A percentile compares a stretch with the other conserved stretches of the same genome.
These are phyloP conservation scores for Thymelicus sylvestris DNA, from an alignment of 2,888 invertebrate genomes.

Conservation along the genomic window DNA sequence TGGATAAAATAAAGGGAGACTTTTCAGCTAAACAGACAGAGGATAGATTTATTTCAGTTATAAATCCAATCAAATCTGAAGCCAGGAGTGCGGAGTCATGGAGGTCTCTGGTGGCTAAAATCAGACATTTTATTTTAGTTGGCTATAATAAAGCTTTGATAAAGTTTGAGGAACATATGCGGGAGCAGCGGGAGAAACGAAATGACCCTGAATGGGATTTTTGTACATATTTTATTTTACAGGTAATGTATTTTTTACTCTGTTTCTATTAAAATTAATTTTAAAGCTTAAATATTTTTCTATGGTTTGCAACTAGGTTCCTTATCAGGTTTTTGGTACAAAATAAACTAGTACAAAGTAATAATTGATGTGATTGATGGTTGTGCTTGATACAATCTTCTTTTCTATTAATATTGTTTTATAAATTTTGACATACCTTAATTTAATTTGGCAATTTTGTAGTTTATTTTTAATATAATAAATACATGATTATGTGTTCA, in stretches of 20 bases:
- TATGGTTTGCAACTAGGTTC: too few relatives aligned
- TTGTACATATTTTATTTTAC: constrained; percentile 96
- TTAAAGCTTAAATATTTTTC: too few relatives aligned
- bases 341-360: too few relatives aligned
- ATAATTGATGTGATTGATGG: too few relatives aligned
- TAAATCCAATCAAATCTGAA: constrained; percentile 96
- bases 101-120: constrained; percentile 92
- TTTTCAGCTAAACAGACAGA: constrained; percentile 94
- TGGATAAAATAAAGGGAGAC: constrained; percentile 97
- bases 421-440: too few relatives aligned
- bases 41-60: constrained; percentile 94
- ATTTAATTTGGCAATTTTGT: too few relatives aligned
- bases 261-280: too few relatives aligned
- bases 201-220: constrained; percentile 97
- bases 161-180: constrained; percentile 95
- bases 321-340: too few relatives aligned
- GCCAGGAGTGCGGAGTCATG: constrained; percentile 96
- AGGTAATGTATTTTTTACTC: constrained; percentile 79
- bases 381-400: too few relatives aligned
- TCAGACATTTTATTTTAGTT: constrained; percentile 92
- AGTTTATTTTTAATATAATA: too few relatives aligned
- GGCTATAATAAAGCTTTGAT: constrained; percentile 94
- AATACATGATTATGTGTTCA: too few relatives aligned
- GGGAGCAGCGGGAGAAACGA: constrained; percentile 94
- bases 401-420: too few relatives aligned